A percentile compares a stretch with the other conserved stretches of the same genome.
Evolutionary conservation across 1,140 invertebrate species (phyloP).

Genomic region (Mya arenaria): DNA sequence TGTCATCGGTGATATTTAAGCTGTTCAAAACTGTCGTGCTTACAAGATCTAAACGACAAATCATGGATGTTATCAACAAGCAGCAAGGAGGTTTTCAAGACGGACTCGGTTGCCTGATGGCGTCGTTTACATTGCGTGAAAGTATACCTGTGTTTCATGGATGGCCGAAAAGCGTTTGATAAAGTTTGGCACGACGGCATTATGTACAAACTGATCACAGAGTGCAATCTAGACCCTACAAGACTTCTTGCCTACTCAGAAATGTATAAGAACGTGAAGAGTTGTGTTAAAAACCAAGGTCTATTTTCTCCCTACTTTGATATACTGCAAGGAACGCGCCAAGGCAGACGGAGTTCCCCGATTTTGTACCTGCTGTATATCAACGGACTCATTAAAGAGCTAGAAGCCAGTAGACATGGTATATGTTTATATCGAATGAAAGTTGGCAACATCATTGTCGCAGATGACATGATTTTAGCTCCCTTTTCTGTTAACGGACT

Average conservation of each 20-base stretch:
- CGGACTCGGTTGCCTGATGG: background rate
- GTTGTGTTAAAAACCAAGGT: background rate
- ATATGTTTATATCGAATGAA: background rate
- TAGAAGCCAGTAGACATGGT: background rate
- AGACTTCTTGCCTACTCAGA: background rate
- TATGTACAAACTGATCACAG: background rate
- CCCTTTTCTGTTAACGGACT: constrained; percentile 5
- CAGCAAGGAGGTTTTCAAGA: constrained; percentile 4
- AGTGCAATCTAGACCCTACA: constrained; percentile 1
- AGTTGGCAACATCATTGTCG: background rate
- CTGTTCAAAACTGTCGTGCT: background rate
- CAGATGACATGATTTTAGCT: constrained; percentile 23
- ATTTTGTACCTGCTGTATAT: constrained; percentile 12
- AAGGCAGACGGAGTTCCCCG: constrained; percentile 15
- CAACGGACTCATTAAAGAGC: background rate
- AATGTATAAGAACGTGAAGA: background rate
- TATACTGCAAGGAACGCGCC: constrained; percentile 11
- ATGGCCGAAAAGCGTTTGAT: constrained; percentile 5
- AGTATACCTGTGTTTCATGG: constrained; percentile 2
- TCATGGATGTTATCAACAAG: background rate
- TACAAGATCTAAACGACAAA: background rate
- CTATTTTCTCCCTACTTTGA: too few relatives aligned
- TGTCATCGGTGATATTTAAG: background rate
- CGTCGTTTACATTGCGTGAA: constrained; percentile 7
- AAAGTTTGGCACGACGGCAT: constrained; percentile 13